phyloP scores from a whole-genome alignment of 1,140 invertebrate species.

The Hyles euphorbiae region DNA sequence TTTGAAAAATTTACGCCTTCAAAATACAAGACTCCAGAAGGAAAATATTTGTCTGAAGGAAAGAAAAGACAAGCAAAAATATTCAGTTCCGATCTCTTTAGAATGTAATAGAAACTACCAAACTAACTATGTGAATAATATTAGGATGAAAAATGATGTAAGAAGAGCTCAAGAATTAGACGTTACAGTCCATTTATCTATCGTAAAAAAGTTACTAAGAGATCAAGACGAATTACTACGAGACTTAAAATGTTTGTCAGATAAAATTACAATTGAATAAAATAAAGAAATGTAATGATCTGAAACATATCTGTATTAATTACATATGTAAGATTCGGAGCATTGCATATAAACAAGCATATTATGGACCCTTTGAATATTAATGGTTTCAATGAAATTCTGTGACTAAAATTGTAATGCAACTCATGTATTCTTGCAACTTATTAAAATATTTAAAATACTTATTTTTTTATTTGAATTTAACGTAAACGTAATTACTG shows the following conservation, averaged over 20 bases:
- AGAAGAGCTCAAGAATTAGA: constrained; percentile 10
- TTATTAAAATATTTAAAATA: no score
- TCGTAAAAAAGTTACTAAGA: constrained; percentile 33
- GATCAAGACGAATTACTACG: constrained; percentile 38
- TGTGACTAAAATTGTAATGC: background rate
- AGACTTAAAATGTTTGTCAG: constrained; percentile 22
- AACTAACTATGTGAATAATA: constrained; percentile 7
- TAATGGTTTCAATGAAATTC: background rate
- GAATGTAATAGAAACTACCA: constrained; percentile 10
- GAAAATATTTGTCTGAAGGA: constrained; percentile 6
- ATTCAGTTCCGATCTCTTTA: background rate
- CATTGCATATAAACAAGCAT: no score
- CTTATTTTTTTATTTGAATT: no score
- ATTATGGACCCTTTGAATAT: no score
- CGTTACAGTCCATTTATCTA: constrained; percentile 34
- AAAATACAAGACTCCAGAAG: constrained; percentile 18
- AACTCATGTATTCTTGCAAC: no score
- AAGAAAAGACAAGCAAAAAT: no score
- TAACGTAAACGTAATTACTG: no score
- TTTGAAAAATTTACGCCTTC: constrained; percentile 15
- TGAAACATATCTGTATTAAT: background rate
- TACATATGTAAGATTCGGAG: no score
- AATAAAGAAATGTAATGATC: background rate
- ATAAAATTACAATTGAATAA: no score
- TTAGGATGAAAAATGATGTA: constrained; percentile 8